Percentiles rank a stretch among this genome's conserved stretches.
phyloP scores from a whole-genome alignment of 2,797 vertebrate genomes.

The Synanceia verrucosa region DNA sequence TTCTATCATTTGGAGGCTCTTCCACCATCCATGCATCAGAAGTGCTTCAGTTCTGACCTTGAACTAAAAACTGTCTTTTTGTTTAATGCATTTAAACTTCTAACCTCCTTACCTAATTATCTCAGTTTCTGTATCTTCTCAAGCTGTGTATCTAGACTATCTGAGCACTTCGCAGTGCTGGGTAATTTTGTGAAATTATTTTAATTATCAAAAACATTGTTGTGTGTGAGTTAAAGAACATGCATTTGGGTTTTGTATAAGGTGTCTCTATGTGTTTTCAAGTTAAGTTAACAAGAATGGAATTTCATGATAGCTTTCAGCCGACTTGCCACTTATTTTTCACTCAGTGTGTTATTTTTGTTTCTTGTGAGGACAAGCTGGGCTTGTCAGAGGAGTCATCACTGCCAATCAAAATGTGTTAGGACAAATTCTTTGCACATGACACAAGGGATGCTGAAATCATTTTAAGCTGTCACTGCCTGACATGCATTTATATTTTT shows the following conservation, averaged over 20 bases:
- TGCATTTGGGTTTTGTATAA: not conserved
- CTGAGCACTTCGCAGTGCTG: not conserved
- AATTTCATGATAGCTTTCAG: not conserved
- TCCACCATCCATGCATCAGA: slow-evolving; percentile 53
- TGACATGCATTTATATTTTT: slow-evolving; percentile 11
- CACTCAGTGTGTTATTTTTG: not conserved
- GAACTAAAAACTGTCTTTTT: slow-evolving; percentile 66
- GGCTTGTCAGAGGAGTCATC: slow-evolving; percentile 3
- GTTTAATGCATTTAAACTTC: slow-evolving; percentile 47
- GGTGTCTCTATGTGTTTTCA: not conserved
- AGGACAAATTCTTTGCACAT: not conserved
- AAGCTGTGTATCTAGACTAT: not conserved
- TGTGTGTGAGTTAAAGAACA: not conserved
- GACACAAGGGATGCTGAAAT: slow-evolving; percentile 13
- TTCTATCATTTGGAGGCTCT: slow-evolving; percentile 69
- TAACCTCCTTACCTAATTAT: slow-evolving; percentile 51
- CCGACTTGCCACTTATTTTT: not conserved
- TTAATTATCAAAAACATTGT: not conserved
- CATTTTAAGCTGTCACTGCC: slow-evolving; percentile 51
- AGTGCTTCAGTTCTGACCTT: slow-evolving; percentile 64
- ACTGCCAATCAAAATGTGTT: not conserved
- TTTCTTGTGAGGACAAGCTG: not conserved
- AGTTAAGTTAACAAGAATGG: not conserved
- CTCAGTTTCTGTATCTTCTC: not conserved
- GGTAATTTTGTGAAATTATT: not conserved